Evolutionary conservation across 2,113 vertebrate species (phyloP).

Genomic region (Tychaedon coryphoeus): DNA sequence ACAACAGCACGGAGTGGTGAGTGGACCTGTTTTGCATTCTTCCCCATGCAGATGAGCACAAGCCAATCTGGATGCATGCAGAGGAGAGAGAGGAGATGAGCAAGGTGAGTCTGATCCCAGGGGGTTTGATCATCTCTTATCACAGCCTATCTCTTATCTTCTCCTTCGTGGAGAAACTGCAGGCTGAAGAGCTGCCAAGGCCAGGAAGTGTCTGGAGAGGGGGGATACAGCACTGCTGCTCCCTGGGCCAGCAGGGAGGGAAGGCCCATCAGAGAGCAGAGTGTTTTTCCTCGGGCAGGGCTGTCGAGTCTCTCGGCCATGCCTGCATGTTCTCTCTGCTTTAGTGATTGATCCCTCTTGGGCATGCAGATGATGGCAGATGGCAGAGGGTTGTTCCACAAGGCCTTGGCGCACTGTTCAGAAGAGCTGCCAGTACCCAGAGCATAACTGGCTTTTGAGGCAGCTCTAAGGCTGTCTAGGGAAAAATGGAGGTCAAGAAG

Average conservation of each 20-base stretch:
- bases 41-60: conserved; percentile 86
- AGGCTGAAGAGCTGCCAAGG: background rate
- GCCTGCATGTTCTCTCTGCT: background rate
- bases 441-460: background rate
- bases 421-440: background rate
- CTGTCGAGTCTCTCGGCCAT: background rate
- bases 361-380: background rate
- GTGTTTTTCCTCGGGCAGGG: background rate
- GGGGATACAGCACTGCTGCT: background rate
- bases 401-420: background rate
- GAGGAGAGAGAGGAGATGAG: conserved; percentile 97
- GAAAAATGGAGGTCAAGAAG: background rate
- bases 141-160: background rate
- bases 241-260: background rate
- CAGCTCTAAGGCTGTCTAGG: background rate
- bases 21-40: conserved; percentile 9
- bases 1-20: background rate
- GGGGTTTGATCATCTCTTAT: background rate
- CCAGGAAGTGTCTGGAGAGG: background rate
- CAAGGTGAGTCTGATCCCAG: conserved; percentile 79
- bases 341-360: background rate
- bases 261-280: background rate
- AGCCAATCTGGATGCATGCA: conserved; percentile 98
- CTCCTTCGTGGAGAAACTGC: background rate
- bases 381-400: background rate